A percentile compares a stretch with the other conserved stretches of the same genome.
These are phyloP conservation scores for Pardosa pseudoannulata DNA, from an alignment of 2,888 invertebrate genomes.

Conservation along the genomic window DNA sequence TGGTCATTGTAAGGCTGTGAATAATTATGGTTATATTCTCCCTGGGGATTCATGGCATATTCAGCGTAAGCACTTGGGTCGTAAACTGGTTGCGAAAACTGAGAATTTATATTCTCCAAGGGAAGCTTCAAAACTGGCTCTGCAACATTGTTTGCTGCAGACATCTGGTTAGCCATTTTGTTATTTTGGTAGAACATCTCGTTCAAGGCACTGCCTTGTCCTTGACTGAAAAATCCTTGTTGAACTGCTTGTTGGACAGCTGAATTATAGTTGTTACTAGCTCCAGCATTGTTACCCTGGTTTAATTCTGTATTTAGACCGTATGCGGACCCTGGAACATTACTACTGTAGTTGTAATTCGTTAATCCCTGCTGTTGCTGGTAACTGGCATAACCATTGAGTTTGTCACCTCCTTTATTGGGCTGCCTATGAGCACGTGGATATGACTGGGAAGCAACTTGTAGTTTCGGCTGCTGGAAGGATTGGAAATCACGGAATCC, in stretches of 20 bases:
- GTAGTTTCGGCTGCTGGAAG: not conserved
- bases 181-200: conserved; percentile 25
- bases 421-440: conserved; percentile 43
- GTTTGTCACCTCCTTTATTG: not conserved
- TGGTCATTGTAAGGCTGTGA: conserved; percentile 8
- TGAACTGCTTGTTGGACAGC: not conserved
- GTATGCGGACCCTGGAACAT: not conserved
- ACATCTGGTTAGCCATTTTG: not conserved
- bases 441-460: conserved; percentile 32
- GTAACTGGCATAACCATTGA: not conserved
- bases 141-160: not conserved
- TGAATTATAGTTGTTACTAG: not conserved
- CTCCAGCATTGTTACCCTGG: not conserved
- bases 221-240: not conserved
- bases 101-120: not conserved
- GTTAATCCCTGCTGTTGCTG: not conserved
- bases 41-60: conserved; percentile 30
- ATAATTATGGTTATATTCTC: not conserved
- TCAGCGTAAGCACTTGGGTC: conserved; percentile 45
- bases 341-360: not conserved
- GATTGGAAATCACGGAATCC: not conserved
- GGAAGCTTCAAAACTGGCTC: not conserved
- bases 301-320: not conserved
- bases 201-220: not conserved
- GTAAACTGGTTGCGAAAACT: conserved; percentile 48